phyloP scores from a whole-genome alignment of 2,797 vertebrate genomes.

The Taeniopygia guttata region DNA sequence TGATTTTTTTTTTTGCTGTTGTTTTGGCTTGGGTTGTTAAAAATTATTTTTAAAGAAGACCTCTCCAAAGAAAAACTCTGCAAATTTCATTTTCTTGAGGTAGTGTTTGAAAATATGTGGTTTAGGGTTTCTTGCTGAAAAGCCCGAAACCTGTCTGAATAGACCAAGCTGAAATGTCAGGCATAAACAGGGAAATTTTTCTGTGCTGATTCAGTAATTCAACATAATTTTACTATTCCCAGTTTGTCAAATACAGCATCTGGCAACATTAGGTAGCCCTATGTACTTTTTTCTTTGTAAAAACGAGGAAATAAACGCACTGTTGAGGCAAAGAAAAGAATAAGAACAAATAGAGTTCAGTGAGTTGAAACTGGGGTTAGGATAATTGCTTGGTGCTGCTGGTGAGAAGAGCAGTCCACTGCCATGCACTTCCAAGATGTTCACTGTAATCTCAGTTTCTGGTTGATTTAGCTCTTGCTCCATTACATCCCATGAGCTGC shows the following conservation, averaged over 20 bases:
- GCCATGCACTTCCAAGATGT: background rate
- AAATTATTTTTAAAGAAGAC: background rate
- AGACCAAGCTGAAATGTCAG: background rate
- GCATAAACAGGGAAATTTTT: background rate
- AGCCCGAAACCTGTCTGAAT: background rate
- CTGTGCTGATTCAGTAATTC: background rate
- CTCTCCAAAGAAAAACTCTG: background rate
- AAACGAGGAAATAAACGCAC: background rate
- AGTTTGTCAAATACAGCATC: background rate
- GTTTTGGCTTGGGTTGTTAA: background rate
- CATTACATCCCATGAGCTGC: background rate
- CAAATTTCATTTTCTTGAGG: background rate
- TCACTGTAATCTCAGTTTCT: background rate
- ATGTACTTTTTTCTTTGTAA: background rate
- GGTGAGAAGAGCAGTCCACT: background rate
- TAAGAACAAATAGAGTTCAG: background rate
- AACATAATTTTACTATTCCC: background rate
- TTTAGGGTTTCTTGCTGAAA: background rate
- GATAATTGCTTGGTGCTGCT: background rate
- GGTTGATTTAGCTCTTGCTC: background rate
- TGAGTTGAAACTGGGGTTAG: background rate
- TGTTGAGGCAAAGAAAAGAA: background rate
- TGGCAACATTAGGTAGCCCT: background rate
- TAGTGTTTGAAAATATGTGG: background rate
- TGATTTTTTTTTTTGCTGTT: background rate